Base-by-base conservation (phyloP, 1,140 invertebrate species). In the Drosophila nigromelanica region DNA sequence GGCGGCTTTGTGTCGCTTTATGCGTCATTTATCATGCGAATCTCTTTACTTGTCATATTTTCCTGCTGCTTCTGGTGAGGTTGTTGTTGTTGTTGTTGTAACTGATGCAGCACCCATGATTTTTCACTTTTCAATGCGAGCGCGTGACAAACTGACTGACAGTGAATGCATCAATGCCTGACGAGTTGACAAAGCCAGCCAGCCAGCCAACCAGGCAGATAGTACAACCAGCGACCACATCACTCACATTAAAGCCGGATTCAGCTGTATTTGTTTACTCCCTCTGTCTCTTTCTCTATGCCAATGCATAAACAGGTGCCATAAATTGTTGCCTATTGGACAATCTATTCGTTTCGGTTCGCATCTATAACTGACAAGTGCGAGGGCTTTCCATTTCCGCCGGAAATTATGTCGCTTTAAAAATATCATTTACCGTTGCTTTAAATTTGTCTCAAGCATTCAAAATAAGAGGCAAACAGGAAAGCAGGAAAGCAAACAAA, bases 21-120 rank as follows among this genome's bases (percentile, higher is more conserved):
- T 79, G 76, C 79, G 69, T 89, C 83, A 89, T 89, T 89, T 89
- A 89, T 89, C 83, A 89, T 74, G 70, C 33, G 70, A 62, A 73
- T 77, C 76, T 61, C 82, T 72, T 70, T 80, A 48, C 62, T 63
- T 89, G 83, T 89, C 83, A 89, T 74, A 80, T 75, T 80, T 64
- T 52, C 47, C 63, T 39, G 58, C 37, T 55, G 48, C 54, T 52
- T 40, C 51, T 58, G 5, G 37, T n/a, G n/a, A n/a, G n/a, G n/a
- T n/a, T 30, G 3, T 21, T 27, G 33, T 27, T 6, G 18, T 27
- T 8, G 10, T 18, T 58, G 21, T 14, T 48, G 15, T 45, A 4
- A 15, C 4, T 40, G 30, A 43, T 42, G 21, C 48, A 43, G 62
- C 70, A 68, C 8, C 64, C 59, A 82, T 89, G 83, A 89, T 83